A percentile compares a stretch with the other conserved stretches of the same genome.
These are phyloP conservation scores for Myotis lucifugus DNA, from an alignment of 2,113 vertebrate genomes.

Conservation along the genomic window DNA sequence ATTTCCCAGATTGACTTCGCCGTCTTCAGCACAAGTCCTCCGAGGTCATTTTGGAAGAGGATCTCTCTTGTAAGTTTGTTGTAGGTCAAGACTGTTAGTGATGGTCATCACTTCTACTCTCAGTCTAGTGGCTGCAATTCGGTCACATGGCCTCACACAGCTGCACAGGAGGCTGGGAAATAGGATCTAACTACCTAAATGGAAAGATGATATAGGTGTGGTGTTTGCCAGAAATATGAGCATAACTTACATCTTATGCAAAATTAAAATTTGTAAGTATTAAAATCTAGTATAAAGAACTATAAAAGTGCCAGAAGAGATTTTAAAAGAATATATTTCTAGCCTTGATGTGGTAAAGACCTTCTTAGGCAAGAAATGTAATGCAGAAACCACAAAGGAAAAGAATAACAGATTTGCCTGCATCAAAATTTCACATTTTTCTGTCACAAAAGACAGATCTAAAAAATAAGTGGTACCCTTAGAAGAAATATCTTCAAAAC, in stretches of 20 bases:
- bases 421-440: background rate
- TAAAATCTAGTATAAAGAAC: background rate
- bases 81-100: background rate
- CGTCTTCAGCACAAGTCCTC: background rate
- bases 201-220: background rate
- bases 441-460: background rate
- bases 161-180: background rate
- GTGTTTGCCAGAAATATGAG: background rate
- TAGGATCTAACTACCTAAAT: background rate
- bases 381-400: background rate
- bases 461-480: background rate
- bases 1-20: background rate
- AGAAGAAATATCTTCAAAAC: background rate
- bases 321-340: background rate
- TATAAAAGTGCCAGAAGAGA: background rate
- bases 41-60: background rate
- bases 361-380: background rate
- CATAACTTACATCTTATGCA: background rate
- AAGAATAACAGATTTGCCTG: background rate
- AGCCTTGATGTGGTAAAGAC: background rate
- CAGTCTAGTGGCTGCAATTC: background rate
- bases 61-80: background rate
- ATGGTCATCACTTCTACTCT: background rate
- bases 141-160: background rate
- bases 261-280: background rate